phyloP scores from a whole-genome alignment of 2,888 invertebrate species.

The Unio pictorum region DNA sequence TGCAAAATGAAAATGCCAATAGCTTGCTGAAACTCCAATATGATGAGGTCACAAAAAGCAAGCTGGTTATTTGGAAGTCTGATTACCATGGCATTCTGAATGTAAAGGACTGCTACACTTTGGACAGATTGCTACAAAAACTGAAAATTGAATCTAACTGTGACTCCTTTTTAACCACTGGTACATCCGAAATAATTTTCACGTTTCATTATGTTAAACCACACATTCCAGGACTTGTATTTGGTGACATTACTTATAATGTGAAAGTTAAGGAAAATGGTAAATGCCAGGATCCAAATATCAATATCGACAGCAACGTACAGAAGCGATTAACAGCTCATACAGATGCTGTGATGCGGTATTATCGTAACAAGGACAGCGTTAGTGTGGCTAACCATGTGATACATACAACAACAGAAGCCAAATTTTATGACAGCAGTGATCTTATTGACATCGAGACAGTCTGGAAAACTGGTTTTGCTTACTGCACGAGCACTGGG shows the following conservation, averaged over 20 bases:
- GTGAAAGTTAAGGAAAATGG: neutral
- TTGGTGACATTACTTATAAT: slow-evolving; percentile 35
- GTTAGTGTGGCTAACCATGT: slow-evolving; percentile 2
- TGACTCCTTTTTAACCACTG: too few relatives aligned
- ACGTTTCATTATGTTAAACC: slow-evolving; percentile 10
- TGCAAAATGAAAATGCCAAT: slow-evolving; percentile 9
- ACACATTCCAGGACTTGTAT: slow-evolving; percentile 8
- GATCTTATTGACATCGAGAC: slow-evolving; percentile 37
- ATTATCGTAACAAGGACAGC: slow-evolving; percentile 8
- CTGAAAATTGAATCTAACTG: neutral
- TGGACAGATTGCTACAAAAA: neutral
- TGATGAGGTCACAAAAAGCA: neutral
- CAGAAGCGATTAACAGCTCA: neutral
- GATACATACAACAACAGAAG: slow-evolving; percentile 5
- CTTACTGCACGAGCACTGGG: slow-evolving; percentile 43
- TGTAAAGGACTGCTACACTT: neutral
- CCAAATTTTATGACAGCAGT: neutral
- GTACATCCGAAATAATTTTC: neutral
- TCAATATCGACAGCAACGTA: too few relatives aligned
- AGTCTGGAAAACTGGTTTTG: slow-evolving; percentile 57
- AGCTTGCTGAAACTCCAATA: slow-evolving; percentile 4
- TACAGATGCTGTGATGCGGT: slow-evolving; percentile 3
- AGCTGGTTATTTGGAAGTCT: neutral
- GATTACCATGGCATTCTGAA: neutral
- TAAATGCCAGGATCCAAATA: neutral